phyloP scores from a whole-genome alignment of 2,113 vertebrate species.

The Zapus hudsonius region DNA sequence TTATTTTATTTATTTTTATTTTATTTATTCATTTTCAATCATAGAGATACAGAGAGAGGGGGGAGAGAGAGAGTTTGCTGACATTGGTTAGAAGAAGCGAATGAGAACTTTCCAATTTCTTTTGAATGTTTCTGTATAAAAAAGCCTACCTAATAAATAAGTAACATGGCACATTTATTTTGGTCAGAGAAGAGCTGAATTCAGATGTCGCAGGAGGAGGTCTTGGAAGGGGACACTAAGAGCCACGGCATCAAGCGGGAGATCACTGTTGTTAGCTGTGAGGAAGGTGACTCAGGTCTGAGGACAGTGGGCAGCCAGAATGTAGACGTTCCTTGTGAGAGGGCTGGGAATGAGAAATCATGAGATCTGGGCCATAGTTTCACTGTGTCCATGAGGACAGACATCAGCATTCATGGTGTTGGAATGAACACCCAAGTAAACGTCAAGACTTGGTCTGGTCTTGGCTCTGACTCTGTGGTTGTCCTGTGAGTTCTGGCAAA shows the following conservation, averaged over 20 bases:
- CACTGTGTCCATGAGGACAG: background rate
- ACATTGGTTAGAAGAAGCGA: background rate
- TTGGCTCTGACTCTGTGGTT: background rate
- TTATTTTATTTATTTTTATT: too few species aligned
- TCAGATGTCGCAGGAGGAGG: background rate
- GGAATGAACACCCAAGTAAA: background rate
- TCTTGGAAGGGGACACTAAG: background rate
- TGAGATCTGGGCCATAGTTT: background rate
- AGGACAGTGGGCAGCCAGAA: background rate
- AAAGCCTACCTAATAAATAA: background rate
- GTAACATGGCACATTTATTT: background rate
- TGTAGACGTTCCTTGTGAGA: background rate
- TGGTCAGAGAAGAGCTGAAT: background rate
- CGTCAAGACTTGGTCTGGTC: background rate
- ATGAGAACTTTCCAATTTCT: background rate
- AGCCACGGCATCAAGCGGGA: background rate
- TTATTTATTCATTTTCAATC: too few species aligned
- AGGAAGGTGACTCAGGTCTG: background rate
- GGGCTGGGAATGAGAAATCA: background rate
- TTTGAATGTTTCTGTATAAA: background rate
- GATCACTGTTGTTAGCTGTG: background rate
- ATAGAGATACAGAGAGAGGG: too few species aligned
- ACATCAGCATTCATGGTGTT: fast-evolving
- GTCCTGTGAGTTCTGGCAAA: slow-evolving; percentile 34
- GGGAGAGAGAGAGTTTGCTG: background rate